Percentiles rank a stretch among this genome's conserved stretches.
Evolutionary conservation across 1,140 invertebrate species (phyloP).

Genomic region (Aphaenogaster ashmeadi): DNA sequence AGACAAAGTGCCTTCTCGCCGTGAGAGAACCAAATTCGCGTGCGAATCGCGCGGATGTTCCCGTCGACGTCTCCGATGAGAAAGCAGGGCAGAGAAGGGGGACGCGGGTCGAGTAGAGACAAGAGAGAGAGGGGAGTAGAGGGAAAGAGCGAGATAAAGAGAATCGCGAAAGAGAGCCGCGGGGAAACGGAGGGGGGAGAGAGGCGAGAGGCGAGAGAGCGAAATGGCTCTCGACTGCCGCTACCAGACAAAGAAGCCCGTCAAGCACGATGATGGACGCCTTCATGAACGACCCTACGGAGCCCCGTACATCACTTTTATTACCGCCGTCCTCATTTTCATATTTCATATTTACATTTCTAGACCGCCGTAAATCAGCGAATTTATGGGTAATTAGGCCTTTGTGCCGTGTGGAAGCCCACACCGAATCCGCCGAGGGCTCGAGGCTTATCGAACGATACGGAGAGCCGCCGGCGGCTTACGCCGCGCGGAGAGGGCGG

Average conservation of each 20-base stretch:
- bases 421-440: constrained; percentile 52
- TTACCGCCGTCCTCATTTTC: constrained; percentile 93
- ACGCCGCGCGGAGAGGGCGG: constrained; percentile 34
- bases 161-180: constrained; percentile 58
- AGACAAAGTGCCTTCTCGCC: constrained; percentile 66
- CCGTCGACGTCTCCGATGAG: constrained; percentile 61
- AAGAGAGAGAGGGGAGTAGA: not conserved
- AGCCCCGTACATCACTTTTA: constrained; percentile 93
- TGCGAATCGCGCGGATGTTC: constrained; percentile 76
- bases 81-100: constrained; percentile 49
- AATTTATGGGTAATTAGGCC: constrained; percentile 91
- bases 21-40: constrained; percentile 77
- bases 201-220: constrained; percentile 46
- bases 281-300: constrained; percentile 91
- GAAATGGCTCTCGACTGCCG: constrained; percentile 82
- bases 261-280: constrained; percentile 91
- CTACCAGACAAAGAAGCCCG: constrained; percentile 89
- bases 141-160: constrained; percentile 29
- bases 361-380: constrained; percentile 89
- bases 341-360: constrained; percentile 93
- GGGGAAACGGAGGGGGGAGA: constrained; percentile 1
- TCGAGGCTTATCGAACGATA: constrained; percentile 63
- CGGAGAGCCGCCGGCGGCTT: constrained; percentile 41
- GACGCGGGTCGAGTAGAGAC: constrained; percentile 13
- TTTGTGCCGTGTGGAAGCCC: constrained; percentile 86